Evolutionary conservation across 2,888 invertebrate species (phyloP), one percentile per base, ranked within the genome.

Genomic region (Tenthredo scrophulariae): DNA sequence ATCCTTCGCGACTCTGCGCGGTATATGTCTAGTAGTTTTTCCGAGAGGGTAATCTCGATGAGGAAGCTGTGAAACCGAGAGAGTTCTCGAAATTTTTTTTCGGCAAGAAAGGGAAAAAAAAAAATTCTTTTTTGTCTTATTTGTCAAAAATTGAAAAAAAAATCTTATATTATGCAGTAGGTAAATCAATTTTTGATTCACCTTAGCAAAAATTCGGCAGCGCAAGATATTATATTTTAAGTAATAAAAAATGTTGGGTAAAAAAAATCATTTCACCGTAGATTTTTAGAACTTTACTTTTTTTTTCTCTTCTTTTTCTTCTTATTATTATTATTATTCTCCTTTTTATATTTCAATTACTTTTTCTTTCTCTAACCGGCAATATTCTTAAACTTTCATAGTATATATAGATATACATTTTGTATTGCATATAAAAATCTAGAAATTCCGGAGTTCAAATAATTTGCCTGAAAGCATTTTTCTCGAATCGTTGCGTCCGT

Each of bases 381-480:
- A 13, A 74, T 74, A 74, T 74, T 74, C 72, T 43, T 74, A 22
- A 43, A 74, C 72, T 74, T 26, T 43, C 22, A 15, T 22, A 37
- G 4, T 10, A 37, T 37, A 70, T 70, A 70, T 15, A 29, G 15
- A 5, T 50, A 50, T n/a, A 50, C 18, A 18, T 50, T 50, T 50
- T n/a, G 18, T 50, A 18, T 18, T 26, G 22, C 22, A 26, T n/a
- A 46, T 29, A n/a, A 46, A 33, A 29, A 9, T 10, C 18, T 77
- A 6, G 26, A 46, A 40, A 46, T 50, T 50, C 15, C 26, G 29
- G 29, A 54, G 29, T 18, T 50, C 33, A 77, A 50, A 77, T 80
- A 80, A 80, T 80, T 80, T 80, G 22, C 62, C 22, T 80, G 40
- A 58, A 80, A 80, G 37, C 80, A 40, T 58, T 2, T 80, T 54